Percentiles rank a stretch among this genome's conserved stretches.
These are phyloP conservation scores for Apotomis betuletana DNA, from an alignment of 2,888 invertebrate species.

Conservation along the genomic window DNA sequence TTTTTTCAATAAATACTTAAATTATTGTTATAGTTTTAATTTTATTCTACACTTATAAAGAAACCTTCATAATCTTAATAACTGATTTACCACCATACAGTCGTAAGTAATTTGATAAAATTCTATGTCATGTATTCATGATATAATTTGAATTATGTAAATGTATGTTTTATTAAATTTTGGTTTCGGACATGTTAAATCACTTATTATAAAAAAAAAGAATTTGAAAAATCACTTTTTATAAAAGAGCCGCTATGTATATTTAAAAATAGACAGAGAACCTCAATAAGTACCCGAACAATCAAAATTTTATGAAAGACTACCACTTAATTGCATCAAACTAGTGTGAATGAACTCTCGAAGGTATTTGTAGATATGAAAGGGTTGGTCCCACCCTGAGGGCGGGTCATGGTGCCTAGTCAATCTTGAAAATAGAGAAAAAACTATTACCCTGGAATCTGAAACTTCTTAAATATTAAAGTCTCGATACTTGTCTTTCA, in stretches of 20 bases:
- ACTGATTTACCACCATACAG: too few relatives aligned
- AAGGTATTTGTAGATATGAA: conserved; percentile 11
- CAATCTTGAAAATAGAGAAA: conserved; percentile 16
- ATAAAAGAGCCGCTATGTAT: background rate
- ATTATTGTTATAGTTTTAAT: background rate
- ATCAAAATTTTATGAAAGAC: conserved; percentile 2
- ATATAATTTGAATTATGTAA: background rate
- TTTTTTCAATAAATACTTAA: background rate
- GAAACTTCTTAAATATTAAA: conserved; percentile 2
- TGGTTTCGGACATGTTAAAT: too few relatives aligned
- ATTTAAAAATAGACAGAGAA: too few relatives aligned
- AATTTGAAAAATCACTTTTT: too few relatives aligned
- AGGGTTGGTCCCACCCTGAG: conserved; percentile 6
- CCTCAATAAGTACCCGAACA: too few relatives aligned
- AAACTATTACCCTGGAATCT: conserved; percentile 12
- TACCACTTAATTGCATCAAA: conserved; percentile 9
- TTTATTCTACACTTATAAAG: background rate
- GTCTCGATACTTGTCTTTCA: background rate
- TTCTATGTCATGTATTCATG: background rate
- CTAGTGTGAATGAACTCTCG: conserved; percentile 27
- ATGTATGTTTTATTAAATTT: background rate
- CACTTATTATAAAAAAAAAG: too few relatives aligned
- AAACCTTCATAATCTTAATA: background rate
- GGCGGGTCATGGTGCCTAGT: conserved; percentile 5
- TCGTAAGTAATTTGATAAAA: too few relatives aligned